These are phyloP conservation scores for Pelmatolapia mariae DNA, from an alignment of 2,113 vertebrate genomes.

Conservation along the genomic window DNA sequence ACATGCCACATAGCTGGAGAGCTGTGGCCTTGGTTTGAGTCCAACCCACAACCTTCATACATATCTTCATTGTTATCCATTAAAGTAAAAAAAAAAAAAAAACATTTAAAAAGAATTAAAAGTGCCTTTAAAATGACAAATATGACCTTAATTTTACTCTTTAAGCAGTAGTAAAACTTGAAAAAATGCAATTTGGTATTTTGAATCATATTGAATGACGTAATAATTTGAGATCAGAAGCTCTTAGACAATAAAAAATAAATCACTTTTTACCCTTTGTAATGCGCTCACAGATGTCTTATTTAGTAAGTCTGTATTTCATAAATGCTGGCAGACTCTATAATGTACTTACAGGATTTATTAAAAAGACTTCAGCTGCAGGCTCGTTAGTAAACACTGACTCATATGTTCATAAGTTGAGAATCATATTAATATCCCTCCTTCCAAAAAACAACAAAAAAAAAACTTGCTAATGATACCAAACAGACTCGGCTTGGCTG, in stretches of 20 bases:
- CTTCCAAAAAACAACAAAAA: neutral
- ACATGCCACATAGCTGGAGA: neutral
- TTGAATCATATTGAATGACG: neutral
- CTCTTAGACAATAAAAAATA: neutral
- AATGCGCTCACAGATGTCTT: neutral
- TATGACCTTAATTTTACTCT: neutral
- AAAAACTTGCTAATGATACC: conserved; percentile 51
- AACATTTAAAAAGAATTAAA: neutral
- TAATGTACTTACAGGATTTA: neutral
- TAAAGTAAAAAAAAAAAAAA: neutral
- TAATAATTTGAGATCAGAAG: neutral
- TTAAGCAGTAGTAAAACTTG: neutral
- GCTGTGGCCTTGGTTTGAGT: neutral
- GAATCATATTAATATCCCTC: conserved; percentile 44
- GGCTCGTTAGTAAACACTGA: conserved; percentile 45
- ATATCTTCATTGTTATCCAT: neutral
- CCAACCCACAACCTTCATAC: neutral
- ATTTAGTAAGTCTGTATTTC: neutral
- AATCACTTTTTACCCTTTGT: neutral
- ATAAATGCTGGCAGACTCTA: neutral
- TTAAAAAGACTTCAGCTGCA: neutral
- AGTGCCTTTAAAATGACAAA: neutral
- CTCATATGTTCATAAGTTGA: conserved; percentile 55
- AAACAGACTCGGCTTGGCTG: conserved; percentile 44
- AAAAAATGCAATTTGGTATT: neutral